These are phyloP conservation scores for Gymnodraco acuticeps DNA, from an alignment of 2,797 vertebrate species.

Conservation along the genomic window DNA sequence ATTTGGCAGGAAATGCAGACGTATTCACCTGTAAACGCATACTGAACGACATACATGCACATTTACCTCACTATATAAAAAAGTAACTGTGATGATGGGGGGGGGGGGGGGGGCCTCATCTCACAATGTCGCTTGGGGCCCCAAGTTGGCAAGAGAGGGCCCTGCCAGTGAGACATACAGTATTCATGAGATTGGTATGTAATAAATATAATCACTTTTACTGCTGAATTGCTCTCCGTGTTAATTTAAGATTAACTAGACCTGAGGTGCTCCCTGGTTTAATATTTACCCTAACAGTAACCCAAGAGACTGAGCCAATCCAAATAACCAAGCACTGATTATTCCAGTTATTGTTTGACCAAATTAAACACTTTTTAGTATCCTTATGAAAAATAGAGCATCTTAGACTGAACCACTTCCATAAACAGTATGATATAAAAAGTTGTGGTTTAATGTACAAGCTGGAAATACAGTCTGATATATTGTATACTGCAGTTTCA, in stretches of 20 bases:
- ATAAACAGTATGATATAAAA: background rate
- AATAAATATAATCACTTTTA: constrained; percentile 14
- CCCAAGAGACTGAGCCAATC: background rate
- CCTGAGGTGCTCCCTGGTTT: constrained; percentile 11
- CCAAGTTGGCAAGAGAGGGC: too few relatives aligned
- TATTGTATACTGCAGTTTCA: background rate
- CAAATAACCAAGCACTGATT: background rate
- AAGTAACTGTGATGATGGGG: too few relatives aligned
- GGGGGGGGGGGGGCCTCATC: too few relatives aligned
- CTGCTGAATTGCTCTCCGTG: background rate
- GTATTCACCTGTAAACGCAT: too few relatives aligned
- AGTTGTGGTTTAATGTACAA: background rate
- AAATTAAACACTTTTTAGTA: background rate
- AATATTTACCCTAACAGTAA: background rate
- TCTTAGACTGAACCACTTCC: background rate
- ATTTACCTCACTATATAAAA: too few relatives aligned
- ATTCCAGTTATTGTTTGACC: constrained; percentile 14
- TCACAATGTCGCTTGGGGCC: too few relatives aligned
- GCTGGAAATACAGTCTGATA: background rate
- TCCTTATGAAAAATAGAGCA: background rate
- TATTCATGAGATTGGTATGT: background rate
- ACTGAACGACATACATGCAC: too few relatives aligned
- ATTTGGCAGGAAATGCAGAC: too few relatives aligned
- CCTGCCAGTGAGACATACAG: background rate
- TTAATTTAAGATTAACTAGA: constrained; percentile 20